Base-by-base conservation (phyloP, 2,797 vertebrate species). In the Notolepis coatsorum region DNA sequence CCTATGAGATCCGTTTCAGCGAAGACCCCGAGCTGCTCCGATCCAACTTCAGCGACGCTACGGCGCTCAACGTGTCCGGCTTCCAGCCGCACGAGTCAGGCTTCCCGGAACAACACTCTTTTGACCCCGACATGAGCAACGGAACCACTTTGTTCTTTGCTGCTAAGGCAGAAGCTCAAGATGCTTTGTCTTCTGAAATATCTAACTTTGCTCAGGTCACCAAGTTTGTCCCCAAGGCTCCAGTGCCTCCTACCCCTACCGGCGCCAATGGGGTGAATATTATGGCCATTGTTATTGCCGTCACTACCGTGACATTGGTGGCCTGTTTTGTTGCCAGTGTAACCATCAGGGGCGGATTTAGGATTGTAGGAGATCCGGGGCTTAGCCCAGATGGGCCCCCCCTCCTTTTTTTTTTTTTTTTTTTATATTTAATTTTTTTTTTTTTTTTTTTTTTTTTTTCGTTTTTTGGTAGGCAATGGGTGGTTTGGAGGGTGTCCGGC, bases 1-100 rank as follows among this genome's bases (percentile, higher is more conserved):
- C 64, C 59, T 92, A 91, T 56, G 88, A 92, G 74, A 85, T 92
- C 64, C 83, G 80, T 73, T 84, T 82, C 73, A 88, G 89, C 52
- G 41, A 65, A 61, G 80, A 37, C 61, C 73, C 87, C n/a, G 50
- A 54, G 27, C 46, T 55, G 10, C 61, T 91, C 69, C 81, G 51
- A 61, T 65, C 75, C 28, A 72, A 88, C 30, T 92, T 92, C 68
- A 61, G 41, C 49, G 68, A 35, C 6, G 56, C 79, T 10, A 48
- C 66, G 47, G 55, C 61, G 50, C 38, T 93, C 58, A 85, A 90
- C 65, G 51, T 63, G 4, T 80, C 77, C 1, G 30, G 31, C 13
- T 17, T 89, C 17, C 62, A 20, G 28, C 87, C 88, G 37, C 80
- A 84, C 42, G 33, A 20, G 20, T 72, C 80, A 37, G 89, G 88